Base-by-base conservation (phyloP, 2,888 invertebrate species). In the Eristalis pertinax region DNA sequence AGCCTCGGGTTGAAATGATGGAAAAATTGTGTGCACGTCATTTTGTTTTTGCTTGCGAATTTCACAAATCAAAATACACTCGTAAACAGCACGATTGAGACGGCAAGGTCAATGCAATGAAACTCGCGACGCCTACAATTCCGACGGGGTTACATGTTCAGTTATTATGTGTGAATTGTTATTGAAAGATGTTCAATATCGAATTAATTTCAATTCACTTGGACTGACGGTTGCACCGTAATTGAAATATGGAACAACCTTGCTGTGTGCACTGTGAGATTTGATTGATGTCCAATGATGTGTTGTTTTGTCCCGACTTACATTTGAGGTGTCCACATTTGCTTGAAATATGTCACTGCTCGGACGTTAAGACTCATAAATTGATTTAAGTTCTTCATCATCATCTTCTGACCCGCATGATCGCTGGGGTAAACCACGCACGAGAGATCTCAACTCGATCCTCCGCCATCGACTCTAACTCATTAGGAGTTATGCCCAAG, bases 1-100 rank as follows among this genome's bases (percentile, higher is more conserved):
- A 76, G 67, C 75, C 67, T 41, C 10, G 41, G 22, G 60, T 65
- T 26, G 32, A 32, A 19, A 38, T 32, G 56, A 75, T 58, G 58
- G n/a, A 8, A 26, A 43, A 41, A 67, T 75, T n/a, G n/a, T 67
- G 58, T 67, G 67, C 60, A 58, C 58, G 29, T 13, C 15, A 15
- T 67, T 60, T 38, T 13, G 32, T 38, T 50, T 64, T 73, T 60
- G 32, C 19, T 24, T 72, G 62, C n/a, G 8, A 50, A 22, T 32
- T 15, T 64, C 4, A 29, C 13, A 13, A 43, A 38, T 50, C 50
- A 35, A 56, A 69, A 35, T 69, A 58, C 69, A 69, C 58, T 58
- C 58, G 32, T 8, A 32, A 24, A 15, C 50, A 56, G 10, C 64
- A 26, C 29, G 43, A 26, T 64, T 64, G 64, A 64, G n/a, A 35